These are phyloP conservation scores for Hoplostethus mediterraneus DNA, from an alignment of 2,797 vertebrate genomes.

Conservation along the genomic window DNA sequence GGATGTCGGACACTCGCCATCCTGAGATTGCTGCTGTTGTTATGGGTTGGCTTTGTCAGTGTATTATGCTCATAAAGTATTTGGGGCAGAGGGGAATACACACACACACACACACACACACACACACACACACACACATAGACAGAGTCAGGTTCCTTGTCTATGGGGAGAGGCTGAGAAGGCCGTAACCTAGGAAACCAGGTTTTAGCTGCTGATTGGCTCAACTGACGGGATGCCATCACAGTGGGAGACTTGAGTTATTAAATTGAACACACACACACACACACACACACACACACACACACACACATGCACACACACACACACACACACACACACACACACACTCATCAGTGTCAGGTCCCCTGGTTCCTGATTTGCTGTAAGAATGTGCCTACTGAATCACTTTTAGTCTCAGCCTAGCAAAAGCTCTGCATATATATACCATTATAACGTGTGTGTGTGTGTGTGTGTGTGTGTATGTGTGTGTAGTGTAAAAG, in stretches of 20 bases:
- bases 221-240: slow-evolving; percentile 46
- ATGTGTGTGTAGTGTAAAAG: not conserved
- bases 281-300: not conserved
- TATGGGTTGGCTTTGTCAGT: too few species aligned
- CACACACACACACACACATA: slow-evolving; percentile 2
- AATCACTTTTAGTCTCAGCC: too few species aligned
- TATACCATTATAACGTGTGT: not conserved
- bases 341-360: not conserved
- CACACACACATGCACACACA: not conserved
- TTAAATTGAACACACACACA: slow-evolving; percentile 11
- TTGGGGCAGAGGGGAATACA: not conserved
- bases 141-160: slow-evolving; percentile 21
- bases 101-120: slow-evolving; percentile 19
- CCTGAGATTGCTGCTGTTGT: too few species aligned
- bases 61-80: too few species aligned
- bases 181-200: slow-evolving; percentile 70
- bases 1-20: too few species aligned
- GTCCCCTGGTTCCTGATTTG: slow-evolving; percentile 4
- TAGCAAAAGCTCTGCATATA: too few species aligned
- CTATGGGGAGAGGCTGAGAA: slow-evolving; percentile 47
- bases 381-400: slow-evolving; percentile 19
- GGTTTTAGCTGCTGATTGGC: slow-evolving; percentile 52
- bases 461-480: slow-evolving; percentile 6
- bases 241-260: slow-evolving; percentile 17
- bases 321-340: slow-evolving; percentile 1